phyloP scores from a whole-genome alignment of 2,113 vertebrate species.

The Neopipo cinnamomea region DNA sequence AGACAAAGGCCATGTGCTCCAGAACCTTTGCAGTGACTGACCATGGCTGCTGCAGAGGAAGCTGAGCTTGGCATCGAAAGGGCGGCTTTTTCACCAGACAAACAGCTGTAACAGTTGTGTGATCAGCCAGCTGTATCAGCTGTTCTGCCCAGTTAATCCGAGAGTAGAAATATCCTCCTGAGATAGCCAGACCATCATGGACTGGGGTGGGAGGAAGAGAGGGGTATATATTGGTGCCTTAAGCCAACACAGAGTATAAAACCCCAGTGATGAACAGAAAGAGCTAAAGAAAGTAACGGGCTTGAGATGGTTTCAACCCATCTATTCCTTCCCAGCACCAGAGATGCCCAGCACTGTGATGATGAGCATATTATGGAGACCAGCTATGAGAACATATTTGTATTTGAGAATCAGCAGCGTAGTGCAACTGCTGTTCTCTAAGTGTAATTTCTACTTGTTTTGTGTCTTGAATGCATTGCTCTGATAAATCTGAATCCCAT shows the following conservation, averaged over 20 bases:
- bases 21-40: not conserved
- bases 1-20: not conserved
- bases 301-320: not conserved
- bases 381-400: not conserved
- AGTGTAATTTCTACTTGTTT: not conserved
- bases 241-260: not conserved
- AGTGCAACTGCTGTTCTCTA: not conserved
- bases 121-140: not conserved
- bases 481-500: not conserved
- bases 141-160: not conserved
- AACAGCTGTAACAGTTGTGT: fast-evolving
- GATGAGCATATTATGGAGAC: not conserved
- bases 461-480: not conserved
- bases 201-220: fast-evolving
- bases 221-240: not conserved
- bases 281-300: not conserved
- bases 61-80: not conserved
- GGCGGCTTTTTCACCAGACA: not conserved
- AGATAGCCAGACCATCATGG: not conserved
- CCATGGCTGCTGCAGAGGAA: not conserved
- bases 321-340: not conserved
- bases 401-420: fast-evolving
- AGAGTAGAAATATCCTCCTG: not conserved
- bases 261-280: not conserved
- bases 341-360: not conserved